Evolutionary conservation across 1,140 invertebrate species (phyloP).

Genomic region (Drosophila repleta): DNA sequence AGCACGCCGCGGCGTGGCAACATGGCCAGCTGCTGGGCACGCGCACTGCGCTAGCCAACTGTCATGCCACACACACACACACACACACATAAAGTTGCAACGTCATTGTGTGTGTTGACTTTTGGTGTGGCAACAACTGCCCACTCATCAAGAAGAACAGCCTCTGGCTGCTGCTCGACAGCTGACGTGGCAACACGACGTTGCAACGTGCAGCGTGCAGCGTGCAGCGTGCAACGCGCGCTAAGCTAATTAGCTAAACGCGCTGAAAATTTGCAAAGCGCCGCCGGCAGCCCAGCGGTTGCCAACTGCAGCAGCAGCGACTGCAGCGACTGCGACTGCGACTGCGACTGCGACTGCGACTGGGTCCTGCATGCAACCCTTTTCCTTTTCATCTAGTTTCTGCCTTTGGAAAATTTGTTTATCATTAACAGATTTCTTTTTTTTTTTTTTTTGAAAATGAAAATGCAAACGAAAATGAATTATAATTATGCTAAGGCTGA

Average conservation of each 20-base stretch:
- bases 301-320: constrained; percentile 26
- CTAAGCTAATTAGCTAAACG: constrained; percentile 66
- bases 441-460: constrained; percentile 26
- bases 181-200: constrained; percentile 16
- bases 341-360: constrained; percentile 32
- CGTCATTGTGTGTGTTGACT: constrained; percentile 44
- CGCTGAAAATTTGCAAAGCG: constrained; percentile 55
- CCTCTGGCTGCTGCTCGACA: constrained; percentile 7
- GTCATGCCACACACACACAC: constrained; percentile 4
- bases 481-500: constrained; percentile 64
- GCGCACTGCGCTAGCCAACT: constrained; percentile 25
- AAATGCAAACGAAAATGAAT: constrained; percentile 65
- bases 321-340: constrained; percentile 24
- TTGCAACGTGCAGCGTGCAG: constrained; percentile 9
- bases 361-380: constrained; percentile 58
- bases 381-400: constrained; percentile 38
- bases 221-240: constrained; percentile 16
- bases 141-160: constrained; percentile 53
- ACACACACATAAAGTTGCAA: constrained; percentile 35
- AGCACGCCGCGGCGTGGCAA: constrained; percentile 5
- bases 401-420: constrained; percentile 74
- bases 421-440: constrained; percentile 69
- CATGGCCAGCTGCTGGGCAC: constrained; percentile 40
- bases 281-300: constrained; percentile 35
- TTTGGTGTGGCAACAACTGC: constrained; percentile 49